Evolutionary conservation across 2,113 vertebrate genomes (phyloP).

Genomic region (Carollia perspicillata): DNA sequence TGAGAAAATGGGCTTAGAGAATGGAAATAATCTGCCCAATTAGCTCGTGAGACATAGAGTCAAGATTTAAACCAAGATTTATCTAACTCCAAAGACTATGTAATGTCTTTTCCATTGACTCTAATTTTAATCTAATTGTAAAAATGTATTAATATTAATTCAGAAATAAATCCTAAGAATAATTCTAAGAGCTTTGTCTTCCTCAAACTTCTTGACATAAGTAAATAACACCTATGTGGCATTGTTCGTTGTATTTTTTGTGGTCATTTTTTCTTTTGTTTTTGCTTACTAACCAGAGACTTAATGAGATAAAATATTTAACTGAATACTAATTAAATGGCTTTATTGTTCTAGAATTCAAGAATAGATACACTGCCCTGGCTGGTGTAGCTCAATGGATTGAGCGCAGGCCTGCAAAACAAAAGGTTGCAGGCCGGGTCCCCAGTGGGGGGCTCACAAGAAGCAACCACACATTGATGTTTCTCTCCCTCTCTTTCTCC

Average conservation of each 20-base stretch:
- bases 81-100: background rate
- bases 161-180: background rate
- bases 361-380: background rate
- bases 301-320: background rate
- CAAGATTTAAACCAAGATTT: background rate
- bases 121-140: constrained; percentile 28
- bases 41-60: background rate
- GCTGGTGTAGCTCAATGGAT: too few species aligned
- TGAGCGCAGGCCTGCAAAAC: too few species aligned
- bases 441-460: too few species aligned
- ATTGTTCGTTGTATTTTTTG: background rate
- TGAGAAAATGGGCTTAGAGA: background rate
- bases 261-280: background rate
- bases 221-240: background rate
- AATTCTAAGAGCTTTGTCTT: background rate
- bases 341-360: background rate
- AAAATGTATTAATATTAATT: constrained; percentile 5
- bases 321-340: background rate
- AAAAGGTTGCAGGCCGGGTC: too few species aligned
- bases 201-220: background rate
- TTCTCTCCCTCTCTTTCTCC: too few species aligned
- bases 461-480: too few species aligned
- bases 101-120: background rate
- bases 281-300: background rate
- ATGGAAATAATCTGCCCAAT: background rate